These are phyloP conservation scores for Python bivittatus DNA, from an alignment of 2,113 vertebrate genomes.

Conservation along the genomic window DNA sequence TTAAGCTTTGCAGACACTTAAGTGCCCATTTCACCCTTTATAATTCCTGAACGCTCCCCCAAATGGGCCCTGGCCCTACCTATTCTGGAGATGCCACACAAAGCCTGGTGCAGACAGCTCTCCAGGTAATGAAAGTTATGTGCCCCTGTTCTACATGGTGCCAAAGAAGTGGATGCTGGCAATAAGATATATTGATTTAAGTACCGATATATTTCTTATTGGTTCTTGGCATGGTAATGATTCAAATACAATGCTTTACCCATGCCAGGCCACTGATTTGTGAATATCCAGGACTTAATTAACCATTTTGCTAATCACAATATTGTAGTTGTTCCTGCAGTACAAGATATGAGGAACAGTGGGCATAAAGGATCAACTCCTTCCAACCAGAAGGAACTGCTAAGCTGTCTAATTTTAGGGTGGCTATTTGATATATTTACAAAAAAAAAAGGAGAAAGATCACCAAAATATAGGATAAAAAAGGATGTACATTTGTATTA, in stretches of 20 bases:
- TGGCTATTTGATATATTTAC: neutral
- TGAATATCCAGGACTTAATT: neutral
- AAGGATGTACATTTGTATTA: neutral
- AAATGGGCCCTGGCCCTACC: neutral
- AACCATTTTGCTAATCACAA: neutral
- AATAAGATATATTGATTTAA: neutral
- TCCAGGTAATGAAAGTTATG: neutral
- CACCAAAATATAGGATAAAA: neutral
- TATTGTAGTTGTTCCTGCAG: neutral
- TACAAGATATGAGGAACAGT: neutral
- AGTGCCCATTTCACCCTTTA: neutral
- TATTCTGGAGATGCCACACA: neutral
- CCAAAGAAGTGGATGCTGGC: neutral
- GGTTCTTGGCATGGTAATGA: neutral
- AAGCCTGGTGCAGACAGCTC: neutral
- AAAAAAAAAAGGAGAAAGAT: neutral
- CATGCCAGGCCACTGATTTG: neutral
- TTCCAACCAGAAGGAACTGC: neutral
- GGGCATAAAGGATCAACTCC: neutral
- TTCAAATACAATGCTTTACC: neutral
- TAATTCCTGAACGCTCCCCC: neutral
- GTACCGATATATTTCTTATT: neutral
- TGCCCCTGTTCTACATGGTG: neutral
- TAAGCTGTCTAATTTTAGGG: neutral
- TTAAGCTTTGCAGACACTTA: neutral